phyloP scores from a whole-genome alignment of 2,888 invertebrate species.

The Platycnemis pennipes region DNA sequence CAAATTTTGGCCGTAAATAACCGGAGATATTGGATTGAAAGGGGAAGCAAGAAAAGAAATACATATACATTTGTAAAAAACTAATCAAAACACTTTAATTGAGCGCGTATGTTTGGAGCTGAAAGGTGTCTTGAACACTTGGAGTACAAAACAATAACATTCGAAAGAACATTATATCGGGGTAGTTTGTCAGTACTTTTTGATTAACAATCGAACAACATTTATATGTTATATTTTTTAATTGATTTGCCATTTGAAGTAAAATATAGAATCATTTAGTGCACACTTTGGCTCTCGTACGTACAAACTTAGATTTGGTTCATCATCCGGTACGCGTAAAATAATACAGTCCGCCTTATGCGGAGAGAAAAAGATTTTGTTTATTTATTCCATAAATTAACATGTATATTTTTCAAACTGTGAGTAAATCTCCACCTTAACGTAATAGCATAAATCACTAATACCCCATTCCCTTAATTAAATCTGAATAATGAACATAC shows the following conservation, averaged over 20 bases:
- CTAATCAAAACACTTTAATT: conserved; percentile 29
- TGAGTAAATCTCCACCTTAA: too few species aligned
- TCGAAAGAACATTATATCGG: neutral
- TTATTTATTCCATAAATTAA: too few species aligned
- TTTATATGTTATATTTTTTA: neutral
- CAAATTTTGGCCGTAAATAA: conserved; percentile 19
- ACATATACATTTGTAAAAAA: neutral
- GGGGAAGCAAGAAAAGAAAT: neutral
- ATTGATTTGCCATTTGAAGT: neutral
- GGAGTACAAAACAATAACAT: neutral
- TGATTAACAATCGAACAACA: neutral
- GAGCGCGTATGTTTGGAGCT: neutral
- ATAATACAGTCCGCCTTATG: too few species aligned
- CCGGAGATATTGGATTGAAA: too few species aligned
- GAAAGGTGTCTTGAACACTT: neutral
- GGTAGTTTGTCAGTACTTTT: neutral
- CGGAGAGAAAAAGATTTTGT: too few species aligned
- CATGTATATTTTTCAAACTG: too few species aligned
- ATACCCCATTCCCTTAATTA: too few species aligned
- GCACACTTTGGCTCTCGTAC: too few species aligned
- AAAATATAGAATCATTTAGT: neutral
- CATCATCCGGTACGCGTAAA: too few species aligned
- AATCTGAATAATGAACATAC: too few species aligned
- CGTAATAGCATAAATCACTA: too few species aligned
- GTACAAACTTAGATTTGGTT: too few species aligned